Conservation (phyloP, 1,140 invertebrate genomes). For the Asobara japonica region DNA sequence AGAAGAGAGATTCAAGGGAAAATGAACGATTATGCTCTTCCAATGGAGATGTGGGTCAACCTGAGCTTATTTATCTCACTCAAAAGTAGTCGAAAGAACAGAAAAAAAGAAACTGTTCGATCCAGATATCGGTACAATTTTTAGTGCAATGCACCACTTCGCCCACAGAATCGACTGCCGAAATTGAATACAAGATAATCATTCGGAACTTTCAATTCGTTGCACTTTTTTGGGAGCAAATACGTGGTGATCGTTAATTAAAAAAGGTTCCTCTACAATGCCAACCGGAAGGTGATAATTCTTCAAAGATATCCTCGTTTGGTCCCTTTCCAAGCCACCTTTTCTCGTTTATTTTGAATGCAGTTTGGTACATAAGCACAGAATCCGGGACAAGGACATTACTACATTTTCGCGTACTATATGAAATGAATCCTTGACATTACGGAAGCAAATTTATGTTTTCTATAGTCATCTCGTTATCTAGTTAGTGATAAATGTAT, state of each 20-base stretch:
- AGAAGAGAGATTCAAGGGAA: too few species aligned
- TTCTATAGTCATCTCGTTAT: neutral
- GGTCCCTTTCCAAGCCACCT: neutral
- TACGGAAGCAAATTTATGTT: neutral
- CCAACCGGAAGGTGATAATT: neutral
- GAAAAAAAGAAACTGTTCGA: too few species aligned
- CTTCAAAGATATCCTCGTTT: neutral
- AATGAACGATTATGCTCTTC: too few species aligned
- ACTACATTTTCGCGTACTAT: neutral
- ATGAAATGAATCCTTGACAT: neutral
- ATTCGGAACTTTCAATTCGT: too few species aligned
- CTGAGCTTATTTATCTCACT: too few species aligned
- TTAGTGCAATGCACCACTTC: too few species aligned
- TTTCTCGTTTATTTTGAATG: neutral
- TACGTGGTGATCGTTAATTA: neutral
- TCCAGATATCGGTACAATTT: too few species aligned
- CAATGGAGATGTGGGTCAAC: too few species aligned
- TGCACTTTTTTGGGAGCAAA: too few species aligned
- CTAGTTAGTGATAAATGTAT: neutral
- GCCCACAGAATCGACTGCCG: too few species aligned
- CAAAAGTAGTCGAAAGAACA: too few species aligned
- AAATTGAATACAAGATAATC: too few species aligned
- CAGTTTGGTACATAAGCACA: neutral
- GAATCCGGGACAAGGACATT: slow-evolving; percentile 18
- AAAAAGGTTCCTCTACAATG: neutral